Percentiles rank a stretch among this genome's conserved stretches.
These are phyloP conservation scores for Luidia sarsii DNA, from an alignment of 53 echinoderm and acorn worm genomes.

Conservation along the genomic window DNA sequence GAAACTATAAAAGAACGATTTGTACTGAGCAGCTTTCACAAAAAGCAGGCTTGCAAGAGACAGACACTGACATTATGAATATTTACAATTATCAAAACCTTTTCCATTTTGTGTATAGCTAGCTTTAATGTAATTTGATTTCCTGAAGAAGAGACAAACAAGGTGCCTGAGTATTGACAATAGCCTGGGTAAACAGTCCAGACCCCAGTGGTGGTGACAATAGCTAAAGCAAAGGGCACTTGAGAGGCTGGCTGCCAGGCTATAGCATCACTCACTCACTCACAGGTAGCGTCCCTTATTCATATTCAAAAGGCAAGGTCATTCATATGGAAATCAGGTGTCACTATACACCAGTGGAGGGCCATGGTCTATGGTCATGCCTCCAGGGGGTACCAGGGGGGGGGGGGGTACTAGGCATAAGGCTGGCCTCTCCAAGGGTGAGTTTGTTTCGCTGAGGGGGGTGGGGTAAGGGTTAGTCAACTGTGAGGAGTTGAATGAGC, in stretches of 20 bases:
- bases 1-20: conserved; percentile 8
- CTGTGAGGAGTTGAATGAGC: too few species aligned
- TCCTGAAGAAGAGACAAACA: neutral
- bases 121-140: too few species aligned
- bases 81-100: too few species aligned
- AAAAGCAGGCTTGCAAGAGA: neutral
- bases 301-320: neutral
- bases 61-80: too few species aligned
- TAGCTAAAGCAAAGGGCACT: neutral
- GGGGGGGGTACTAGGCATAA: neutral
- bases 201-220: conserved; percentile 5
- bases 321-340: conserved; percentile 36
- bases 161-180: conserved; percentile 9
- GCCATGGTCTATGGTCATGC: too few species aligned
- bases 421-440: too few species aligned
- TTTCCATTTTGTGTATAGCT: too few species aligned
- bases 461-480: neutral
- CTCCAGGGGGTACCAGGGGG: neutral
- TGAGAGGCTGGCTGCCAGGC: neutral
- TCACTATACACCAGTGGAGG: too few species aligned
- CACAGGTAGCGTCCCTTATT: conserved; percentile 39
- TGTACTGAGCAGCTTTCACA: neutral
- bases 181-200: neutral
- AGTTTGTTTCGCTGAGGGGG: neutral
- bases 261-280: neutral